Evolutionary conservation across 2,797 vertebrate genomes (phyloP).

Genomic region (Vespertilio murinus): DNA sequence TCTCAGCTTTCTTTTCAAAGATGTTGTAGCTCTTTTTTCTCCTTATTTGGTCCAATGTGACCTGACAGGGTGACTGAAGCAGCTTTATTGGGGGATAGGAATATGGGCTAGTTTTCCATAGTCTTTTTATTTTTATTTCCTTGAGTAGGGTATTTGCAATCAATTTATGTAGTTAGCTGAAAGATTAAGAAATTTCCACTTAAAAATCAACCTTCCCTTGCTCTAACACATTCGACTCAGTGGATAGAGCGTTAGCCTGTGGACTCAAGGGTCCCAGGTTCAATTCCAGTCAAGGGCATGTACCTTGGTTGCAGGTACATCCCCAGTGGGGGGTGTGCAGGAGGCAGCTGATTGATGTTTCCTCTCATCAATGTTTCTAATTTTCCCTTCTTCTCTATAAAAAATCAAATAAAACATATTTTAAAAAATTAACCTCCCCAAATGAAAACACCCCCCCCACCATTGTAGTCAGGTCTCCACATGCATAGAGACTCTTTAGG

Average conservation of each 20-base stretch:
- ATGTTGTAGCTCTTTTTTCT: neutral
- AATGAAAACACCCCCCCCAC: neutral
- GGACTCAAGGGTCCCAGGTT: no score
- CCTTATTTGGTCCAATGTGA: neutral
- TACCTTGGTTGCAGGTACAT: no score
- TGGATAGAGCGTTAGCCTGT: no score
- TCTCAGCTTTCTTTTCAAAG: slow-evolving; percentile 58
- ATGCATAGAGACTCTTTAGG: neutral
- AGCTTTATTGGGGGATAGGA: neutral
- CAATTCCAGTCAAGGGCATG: no score
- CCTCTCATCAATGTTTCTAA: no score
- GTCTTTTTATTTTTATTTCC: neutral
- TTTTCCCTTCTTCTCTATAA: no score
- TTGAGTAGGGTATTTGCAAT: neutral
- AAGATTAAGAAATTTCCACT: slow-evolving; percentile 43
- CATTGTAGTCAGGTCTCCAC: neutral
- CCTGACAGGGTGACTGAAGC: neutral
- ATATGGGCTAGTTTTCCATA: neutral
- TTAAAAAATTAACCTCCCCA: neutral
- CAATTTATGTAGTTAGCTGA: slow-evolving; percentile 14
- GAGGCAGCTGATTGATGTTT: no score
- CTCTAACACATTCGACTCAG: no score
- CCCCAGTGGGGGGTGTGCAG: no score
- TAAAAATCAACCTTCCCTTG: neutral
- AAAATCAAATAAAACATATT: no score